phyloP scores from a whole-genome alignment of 2,113 vertebrate species.

The Petrocephalus microphthalmus region DNA sequence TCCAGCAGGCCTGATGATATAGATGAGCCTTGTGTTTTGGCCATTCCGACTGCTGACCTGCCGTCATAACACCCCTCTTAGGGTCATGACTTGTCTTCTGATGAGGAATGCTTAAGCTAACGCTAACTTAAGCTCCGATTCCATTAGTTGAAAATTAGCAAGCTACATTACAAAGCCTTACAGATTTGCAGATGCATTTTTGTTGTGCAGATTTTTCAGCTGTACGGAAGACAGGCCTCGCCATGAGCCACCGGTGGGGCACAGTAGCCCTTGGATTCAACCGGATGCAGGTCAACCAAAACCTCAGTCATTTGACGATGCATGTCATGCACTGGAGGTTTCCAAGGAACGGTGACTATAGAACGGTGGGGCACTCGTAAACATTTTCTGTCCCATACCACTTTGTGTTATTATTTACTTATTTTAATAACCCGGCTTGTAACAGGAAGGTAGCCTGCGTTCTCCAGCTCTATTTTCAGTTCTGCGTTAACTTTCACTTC shows the following conservation, averaged over 20 bases:
- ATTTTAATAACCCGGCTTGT: not conserved
- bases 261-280: not conserved
- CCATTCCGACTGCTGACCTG: not conserved
- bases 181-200: not conserved
- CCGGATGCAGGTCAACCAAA: not conserved
- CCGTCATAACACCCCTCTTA: too few species aligned
- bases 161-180: not conserved
- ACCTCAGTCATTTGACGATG: not conserved
- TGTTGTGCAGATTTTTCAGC: not conserved
- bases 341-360: not conserved
- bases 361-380: not conserved
- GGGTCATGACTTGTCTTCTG: not conserved
- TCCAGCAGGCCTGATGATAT: slow-evolving; percentile 21
- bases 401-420: not conserved
- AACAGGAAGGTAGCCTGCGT: not conserved
- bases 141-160: not conserved
- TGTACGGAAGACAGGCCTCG: not conserved
- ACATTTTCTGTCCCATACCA: not conserved
- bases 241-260: not conserved
- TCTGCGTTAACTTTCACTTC: not conserved
- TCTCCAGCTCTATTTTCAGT: not conserved
- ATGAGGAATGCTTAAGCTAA: not conserved
- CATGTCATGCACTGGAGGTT: not conserved
- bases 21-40: not conserved
- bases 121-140: too few species aligned